Percentiles rank a stretch among this genome's conserved stretches.
Evolutionary conservation across 2,797 vertebrate species (phyloP).

Genomic region (Tarsius wallacei): DNA sequence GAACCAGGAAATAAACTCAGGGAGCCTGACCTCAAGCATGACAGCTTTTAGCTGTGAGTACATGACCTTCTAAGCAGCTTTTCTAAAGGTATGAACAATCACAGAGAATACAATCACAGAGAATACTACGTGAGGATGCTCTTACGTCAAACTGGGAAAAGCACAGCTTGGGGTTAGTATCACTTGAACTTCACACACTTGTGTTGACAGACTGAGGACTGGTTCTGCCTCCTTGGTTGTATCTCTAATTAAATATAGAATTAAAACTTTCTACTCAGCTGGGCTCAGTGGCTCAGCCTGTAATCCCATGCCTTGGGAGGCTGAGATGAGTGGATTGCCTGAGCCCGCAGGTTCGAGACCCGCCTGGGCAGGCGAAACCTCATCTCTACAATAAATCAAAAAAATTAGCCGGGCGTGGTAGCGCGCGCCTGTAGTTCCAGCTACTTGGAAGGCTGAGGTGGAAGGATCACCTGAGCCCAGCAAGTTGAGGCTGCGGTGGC

Average conservation of each 20-base stretch:
- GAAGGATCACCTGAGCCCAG: too few species aligned
- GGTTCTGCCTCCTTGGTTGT: neutral
- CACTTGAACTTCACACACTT: neutral
- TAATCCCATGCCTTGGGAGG: too few species aligned
- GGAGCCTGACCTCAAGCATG: neutral
- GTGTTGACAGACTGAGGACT: neutral
- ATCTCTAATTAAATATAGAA: constrained; percentile 11
- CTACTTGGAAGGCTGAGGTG: too few species aligned
- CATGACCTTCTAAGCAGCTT: neutral
- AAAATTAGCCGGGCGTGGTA: too few species aligned
- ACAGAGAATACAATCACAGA: neutral
- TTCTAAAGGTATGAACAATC: neutral
- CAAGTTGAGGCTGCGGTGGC: too few species aligned
- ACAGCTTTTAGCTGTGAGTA: neutral
- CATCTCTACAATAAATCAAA: too few species aligned
- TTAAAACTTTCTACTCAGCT: neutral
- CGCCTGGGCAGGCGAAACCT: too few species aligned
- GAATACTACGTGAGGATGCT: neutral
- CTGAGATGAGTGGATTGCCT: too few species aligned
- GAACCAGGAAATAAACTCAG: neutral
- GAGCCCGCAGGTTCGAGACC: too few species aligned
- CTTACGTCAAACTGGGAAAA: neutral
- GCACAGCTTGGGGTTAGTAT: neutral
- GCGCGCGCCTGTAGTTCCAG: too few species aligned
- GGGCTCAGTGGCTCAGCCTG: too few species aligned